Evolutionary conservation across 2,888 invertebrate genomes (phyloP).

Genomic region (Caenorhabditis drosophilae): DNA sequence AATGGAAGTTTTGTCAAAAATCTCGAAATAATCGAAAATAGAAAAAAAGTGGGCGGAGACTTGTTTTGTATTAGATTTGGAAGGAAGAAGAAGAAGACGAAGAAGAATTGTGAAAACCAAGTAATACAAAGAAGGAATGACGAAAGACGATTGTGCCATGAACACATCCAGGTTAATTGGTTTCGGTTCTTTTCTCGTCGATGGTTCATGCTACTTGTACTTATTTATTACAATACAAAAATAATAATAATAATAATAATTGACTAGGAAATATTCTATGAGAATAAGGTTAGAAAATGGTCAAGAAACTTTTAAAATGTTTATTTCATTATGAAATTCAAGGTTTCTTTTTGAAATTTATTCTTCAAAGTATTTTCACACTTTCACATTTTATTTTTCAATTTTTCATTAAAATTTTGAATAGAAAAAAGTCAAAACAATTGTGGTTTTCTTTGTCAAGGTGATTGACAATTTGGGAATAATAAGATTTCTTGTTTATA

Average conservation of each 20-base stretch:
- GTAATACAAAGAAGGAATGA: background rate
- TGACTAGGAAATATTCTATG: background rate
- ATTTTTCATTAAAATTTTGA: too few relatives aligned
- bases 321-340: background rate
- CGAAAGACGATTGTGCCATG: background rate
- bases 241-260: constrained; percentile 1
- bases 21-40: too few relatives aligned
- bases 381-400: too few relatives aligned
- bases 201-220: background rate
- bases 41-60: background rate
- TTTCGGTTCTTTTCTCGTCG: constrained; percentile 1
- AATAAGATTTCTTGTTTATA: background rate
- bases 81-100: background rate
- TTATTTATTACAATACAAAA: background rate
- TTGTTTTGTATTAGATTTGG: background rate
- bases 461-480: too few relatives aligned
- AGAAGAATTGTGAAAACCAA: background rate
- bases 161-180: constrained; percentile 2
- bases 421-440: too few relatives aligned
- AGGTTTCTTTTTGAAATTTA: too few relatives aligned
- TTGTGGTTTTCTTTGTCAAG: too few relatives aligned
- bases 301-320: background rate
- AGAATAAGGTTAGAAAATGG: background rate
- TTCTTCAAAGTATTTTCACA: too few relatives aligned
- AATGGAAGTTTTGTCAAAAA: background rate